A percentile compares a stretch with the other conserved stretches of the same genome.
phyloP scores from a whole-genome alignment of 2,888 invertebrate genomes.

The Mellilla xanthometata region DNA sequence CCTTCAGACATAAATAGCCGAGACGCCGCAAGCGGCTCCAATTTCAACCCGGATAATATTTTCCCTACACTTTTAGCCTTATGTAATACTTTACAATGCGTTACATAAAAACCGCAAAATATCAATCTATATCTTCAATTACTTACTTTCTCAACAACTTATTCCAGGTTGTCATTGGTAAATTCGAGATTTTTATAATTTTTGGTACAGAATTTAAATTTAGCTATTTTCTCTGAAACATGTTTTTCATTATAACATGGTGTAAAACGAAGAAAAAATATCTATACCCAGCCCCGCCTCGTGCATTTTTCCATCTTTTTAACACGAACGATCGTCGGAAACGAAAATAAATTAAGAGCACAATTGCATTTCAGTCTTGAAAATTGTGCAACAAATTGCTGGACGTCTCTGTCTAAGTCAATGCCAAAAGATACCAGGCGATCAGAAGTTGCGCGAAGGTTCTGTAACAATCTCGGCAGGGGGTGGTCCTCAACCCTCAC shows the following conservation, averaged over 20 bases:
- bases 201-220: neutral
- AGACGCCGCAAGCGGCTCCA: conserved; percentile 12
- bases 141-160: too few species aligned
- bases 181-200: too few species aligned
- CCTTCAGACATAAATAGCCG: conserved; percentile 15
- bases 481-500: conserved; percentile 33
- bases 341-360: conserved; percentile 15
- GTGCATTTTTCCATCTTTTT: conserved; percentile 10
- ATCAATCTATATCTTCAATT: too few species aligned
- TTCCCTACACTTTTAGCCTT: conserved; percentile 3
- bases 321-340: conserved; percentile 12
- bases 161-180: too few species aligned
- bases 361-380: conserved; percentile 18
- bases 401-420: conserved; percentile 67
- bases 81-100: conserved; percentile 5
- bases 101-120: conserved; percentile 2
- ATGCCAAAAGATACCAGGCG: conserved; percentile 80
- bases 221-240: neutral
- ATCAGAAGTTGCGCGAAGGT: conserved; percentile 49
- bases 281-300: neutral
- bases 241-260: neutral
- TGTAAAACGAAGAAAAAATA: conserved; percentile 12
- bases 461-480: conserved; percentile 44
- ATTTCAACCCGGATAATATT: conserved; percentile 6
- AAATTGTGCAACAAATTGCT: conserved; percentile 51